Evolutionary conservation across 2,113 vertebrate genomes (phyloP).

Genomic region (Opisthocomus hoazin): DNA sequence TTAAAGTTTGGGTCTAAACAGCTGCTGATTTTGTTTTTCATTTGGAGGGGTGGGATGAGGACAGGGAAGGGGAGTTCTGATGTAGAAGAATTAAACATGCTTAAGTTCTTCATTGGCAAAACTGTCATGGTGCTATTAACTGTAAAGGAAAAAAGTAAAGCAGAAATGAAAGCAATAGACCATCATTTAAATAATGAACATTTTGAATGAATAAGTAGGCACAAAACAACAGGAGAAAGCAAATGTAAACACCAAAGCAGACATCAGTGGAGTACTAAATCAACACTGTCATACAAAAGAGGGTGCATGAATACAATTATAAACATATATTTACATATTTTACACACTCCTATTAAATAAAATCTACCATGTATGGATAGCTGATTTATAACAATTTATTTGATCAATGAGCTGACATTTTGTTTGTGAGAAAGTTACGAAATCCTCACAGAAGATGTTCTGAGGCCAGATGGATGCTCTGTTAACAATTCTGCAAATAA

Average conservation of each 20-base stretch:
- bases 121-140: background rate
- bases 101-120: background rate
- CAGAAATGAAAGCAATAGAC: constrained; percentile 24
- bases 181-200: background rate
- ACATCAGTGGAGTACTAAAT: background rate
- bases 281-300: background rate
- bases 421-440: background rate
- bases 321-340: background rate
- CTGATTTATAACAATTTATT: background rate
- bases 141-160: background rate
- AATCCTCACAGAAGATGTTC: background rate
- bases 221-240: background rate
- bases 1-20: background rate
- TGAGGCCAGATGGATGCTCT: background rate
- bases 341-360: background rate
- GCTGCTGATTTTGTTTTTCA: background rate
- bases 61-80: background rate
- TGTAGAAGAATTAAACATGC: background rate
- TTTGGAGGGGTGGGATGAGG: background rate
- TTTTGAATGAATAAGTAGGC: constrained; percentile 11
- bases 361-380: background rate
- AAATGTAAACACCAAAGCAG: background rate
- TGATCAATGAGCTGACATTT: background rate
- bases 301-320: background rate
- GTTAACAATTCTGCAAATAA: background rate